Evolutionary conservation across 2,888 invertebrate genomes (phyloP).

Genomic region (Napeogenes sylphis): DNA sequence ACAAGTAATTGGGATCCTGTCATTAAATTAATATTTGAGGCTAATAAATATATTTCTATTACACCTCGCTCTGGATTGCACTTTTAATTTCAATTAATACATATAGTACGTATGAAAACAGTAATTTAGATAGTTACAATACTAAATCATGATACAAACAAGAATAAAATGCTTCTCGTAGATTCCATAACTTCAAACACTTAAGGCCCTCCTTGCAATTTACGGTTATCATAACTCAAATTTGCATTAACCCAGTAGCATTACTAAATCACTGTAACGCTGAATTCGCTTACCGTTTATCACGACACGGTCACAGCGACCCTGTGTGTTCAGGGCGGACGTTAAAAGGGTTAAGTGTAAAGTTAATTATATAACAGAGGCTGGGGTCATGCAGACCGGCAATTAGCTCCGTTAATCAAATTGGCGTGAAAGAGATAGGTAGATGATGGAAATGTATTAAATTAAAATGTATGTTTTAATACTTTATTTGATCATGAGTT

Average conservation of each 20-base stretch:
- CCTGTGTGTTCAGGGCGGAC: conserved; percentile 11
- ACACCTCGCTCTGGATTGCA: no score
- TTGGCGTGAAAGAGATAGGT: conserved; percentile 9
- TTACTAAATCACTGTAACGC: not conserved
- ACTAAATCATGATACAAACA: no score
- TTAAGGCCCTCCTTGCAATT: no score
- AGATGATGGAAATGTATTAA: not conserved
- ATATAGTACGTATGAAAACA: no score
- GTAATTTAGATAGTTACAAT: no score
- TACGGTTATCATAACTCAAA: not conserved
- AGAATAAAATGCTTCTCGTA: no score
- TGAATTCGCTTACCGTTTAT: conserved; percentile 8
- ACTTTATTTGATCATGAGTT: not conserved
- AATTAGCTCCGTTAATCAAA: conserved; percentile 25
- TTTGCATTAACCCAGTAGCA: not conserved
- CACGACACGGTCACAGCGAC: conserved; percentile 15
- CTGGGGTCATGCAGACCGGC: conserved; percentile 25
- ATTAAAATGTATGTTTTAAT: not conserved
- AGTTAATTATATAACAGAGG: conserved; percentile 33
- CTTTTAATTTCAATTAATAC: no score
- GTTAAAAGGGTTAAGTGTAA: conserved; percentile 36
- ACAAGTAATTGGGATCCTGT: no score
- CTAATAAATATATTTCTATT: no score
- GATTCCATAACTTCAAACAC: no score
- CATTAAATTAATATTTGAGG: no score